Conservation (phyloP, 1,140 invertebrate genomes). For the Bombus ignitus region DNA sequence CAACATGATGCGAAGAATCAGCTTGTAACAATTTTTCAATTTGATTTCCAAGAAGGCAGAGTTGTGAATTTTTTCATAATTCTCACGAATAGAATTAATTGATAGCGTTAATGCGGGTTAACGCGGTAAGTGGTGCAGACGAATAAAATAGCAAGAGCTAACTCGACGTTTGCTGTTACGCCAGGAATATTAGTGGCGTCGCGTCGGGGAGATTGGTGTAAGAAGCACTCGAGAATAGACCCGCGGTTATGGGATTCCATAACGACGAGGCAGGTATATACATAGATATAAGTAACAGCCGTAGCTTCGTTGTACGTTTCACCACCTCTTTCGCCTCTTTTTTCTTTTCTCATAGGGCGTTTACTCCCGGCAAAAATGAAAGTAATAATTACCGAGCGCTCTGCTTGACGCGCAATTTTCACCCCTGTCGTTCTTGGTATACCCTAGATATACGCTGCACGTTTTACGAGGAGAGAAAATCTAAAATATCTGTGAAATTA, state of each 20-base stretch:
- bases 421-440: slow-evolving; percentile 14
- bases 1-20: no score
- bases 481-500: slow-evolving; percentile 37
- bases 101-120: not conserved
- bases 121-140: slow-evolving; percentile 43
- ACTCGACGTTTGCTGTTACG: slow-evolving; percentile 64
- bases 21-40: not conserved
- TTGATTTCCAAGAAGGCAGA: no score
- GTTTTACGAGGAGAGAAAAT: slow-evolving; percentile 40
- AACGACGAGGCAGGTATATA: slow-evolving; percentile 49
- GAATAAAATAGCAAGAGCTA: slow-evolving; percentile 17
- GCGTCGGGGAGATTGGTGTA: slow-evolving; percentile 52
- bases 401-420: slow-evolving; percentile 42
- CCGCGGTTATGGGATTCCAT: slow-evolving; percentile 66
- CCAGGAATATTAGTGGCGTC: slow-evolving; percentile 64
- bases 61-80: not conserved
- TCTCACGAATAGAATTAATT: not conserved
- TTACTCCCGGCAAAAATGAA: slow-evolving; percentile 51
- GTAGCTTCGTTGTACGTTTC: slow-evolving; percentile 53
- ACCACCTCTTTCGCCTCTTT: not conserved
- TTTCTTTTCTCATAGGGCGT: not conserved
- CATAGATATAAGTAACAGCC: slow-evolving; percentile 60
- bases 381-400: slow-evolving; percentile 56
- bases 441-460: slow-evolving; percentile 2
- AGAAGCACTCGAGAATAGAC: slow-evolving; percentile 64